These are phyloP conservation scores for Bunonema sp. DNA, from an alignment of 2,888 invertebrate species.

Conservation along the genomic window DNA sequence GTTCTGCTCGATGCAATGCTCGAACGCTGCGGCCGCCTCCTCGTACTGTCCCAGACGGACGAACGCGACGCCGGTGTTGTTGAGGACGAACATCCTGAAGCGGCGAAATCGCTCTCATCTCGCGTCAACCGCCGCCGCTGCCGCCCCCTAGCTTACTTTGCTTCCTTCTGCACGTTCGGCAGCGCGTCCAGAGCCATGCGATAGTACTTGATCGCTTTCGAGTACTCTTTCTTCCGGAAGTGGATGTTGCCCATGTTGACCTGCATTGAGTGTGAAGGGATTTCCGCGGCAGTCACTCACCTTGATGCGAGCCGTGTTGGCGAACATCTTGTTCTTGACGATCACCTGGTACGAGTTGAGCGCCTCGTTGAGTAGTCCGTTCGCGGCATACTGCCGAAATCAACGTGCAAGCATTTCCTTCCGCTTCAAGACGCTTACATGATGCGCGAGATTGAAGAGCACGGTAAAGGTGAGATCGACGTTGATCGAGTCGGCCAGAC, in stretches of 20 bases:
- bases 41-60: constrained; percentile 88
- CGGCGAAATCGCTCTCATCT: too few relatives aligned
- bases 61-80: constrained; percentile 84
- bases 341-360: constrained; percentile 85
- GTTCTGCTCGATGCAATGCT: constrained; percentile 90
- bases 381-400: constrained; percentile 65
- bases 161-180: constrained; percentile 75
- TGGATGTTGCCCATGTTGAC: constrained; percentile 97
- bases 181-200: constrained; percentile 91
- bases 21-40: constrained; percentile 87
- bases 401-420: not conserved
- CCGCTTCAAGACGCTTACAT: constrained; percentile 7
- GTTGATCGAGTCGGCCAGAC: constrained; percentile 75
- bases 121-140: too few relatives aligned
- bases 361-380: constrained; percentile 86
- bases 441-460: constrained; percentile 76
- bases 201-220: constrained; percentile 88
- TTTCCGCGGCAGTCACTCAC: constrained; percentile 1
- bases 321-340: constrained; percentile 74
- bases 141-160: constrained; percentile 60
- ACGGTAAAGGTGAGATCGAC: constrained; percentile 87
- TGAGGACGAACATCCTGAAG: constrained; percentile 56
- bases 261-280: not conserved
- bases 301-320: constrained; percentile 58
- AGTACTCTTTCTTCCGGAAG: constrained; percentile 73